phyloP scores from a whole-genome alignment of 2,113 vertebrate genomes.

The Dipodomys merriami region DNA sequence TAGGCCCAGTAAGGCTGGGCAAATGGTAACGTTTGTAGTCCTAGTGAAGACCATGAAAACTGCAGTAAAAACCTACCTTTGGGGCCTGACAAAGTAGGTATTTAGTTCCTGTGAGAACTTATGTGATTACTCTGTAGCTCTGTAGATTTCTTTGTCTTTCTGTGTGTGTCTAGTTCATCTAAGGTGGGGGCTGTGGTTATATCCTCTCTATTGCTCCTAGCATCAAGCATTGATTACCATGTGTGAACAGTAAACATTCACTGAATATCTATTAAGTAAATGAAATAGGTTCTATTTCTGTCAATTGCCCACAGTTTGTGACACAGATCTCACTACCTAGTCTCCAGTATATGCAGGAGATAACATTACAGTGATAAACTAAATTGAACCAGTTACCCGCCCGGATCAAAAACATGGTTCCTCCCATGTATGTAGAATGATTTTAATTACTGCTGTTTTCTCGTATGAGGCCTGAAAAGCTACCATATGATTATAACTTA shows the following conservation, averaged over 20 bases:
- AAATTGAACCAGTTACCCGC: slow-evolving; percentile 20
- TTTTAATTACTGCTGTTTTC: slow-evolving; percentile 43
- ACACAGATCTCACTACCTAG: background rate
- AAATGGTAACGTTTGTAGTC: background rate
- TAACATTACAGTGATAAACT: background rate
- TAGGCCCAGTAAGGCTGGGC: too few relatives aligned
- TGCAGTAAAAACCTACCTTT: background rate
- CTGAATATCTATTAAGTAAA: slow-evolving; percentile 9
- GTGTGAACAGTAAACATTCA: background rate
- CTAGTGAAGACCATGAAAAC: background rate
- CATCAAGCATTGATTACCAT: background rate
- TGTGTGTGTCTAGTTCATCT: background rate
- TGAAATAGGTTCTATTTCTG: slow-evolving; percentile 27
- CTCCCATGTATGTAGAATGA: background rate
- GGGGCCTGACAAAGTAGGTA: slow-evolving; percentile 11
- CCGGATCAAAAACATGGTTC: background rate
- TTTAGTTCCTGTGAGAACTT: background rate
- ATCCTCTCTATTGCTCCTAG: background rate
- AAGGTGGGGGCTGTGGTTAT: background rate
- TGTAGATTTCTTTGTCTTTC: slow-evolving; percentile 9
- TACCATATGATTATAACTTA: background rate
- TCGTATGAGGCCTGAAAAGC: background rate
- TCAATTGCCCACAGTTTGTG: background rate
- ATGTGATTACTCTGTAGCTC: slow-evolving; percentile 5
- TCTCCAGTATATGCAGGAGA: background rate